These are phyloP conservation scores for Bellardia pandia DNA, from an alignment of 2,888 invertebrate species.

Conservation along the genomic window DNA sequence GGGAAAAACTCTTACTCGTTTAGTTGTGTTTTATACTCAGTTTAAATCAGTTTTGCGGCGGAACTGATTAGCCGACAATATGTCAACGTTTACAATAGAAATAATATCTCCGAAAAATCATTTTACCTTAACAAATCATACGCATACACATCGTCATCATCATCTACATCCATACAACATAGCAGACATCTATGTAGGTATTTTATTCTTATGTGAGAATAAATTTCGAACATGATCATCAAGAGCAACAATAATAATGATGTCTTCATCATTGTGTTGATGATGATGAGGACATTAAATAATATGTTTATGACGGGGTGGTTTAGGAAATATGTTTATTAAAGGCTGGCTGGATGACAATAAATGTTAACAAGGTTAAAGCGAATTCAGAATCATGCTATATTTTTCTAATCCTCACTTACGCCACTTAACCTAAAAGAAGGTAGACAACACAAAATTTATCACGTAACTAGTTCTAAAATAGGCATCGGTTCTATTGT, in stretches of 20 bases:
- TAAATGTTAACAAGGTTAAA: neutral
- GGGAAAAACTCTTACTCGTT: conserved; percentile 25
- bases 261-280: conserved; percentile 44
- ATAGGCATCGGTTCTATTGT: no score
- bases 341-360: neutral
- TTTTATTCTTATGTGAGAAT: conserved; percentile 54
- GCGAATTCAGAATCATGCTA: conserved; percentile 3
- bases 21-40: conserved; percentile 3
- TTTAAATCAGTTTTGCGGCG: conserved; percentile 79
- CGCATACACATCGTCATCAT: neutral
- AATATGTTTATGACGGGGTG: conserved; percentile 47
- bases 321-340: conserved; percentile 29
- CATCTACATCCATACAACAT: no score
- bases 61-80: conserved; percentile 84
- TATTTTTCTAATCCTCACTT: no score
- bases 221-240: conserved; percentile 46
- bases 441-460: no score
- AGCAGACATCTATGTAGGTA: neutral
- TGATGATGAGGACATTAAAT: conserved; percentile 6
- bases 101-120: conserved; percentile 72
- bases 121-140: conserved; percentile 68
- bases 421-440: no score
- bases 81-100: conserved; percentile 78
- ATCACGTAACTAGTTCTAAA: no score
- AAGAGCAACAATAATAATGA: conserved; percentile 35